Percentiles rank a stretch among this genome's conserved stretches.
phyloP scores from a whole-genome alignment of 2,797 vertebrate species.

The Pipistrellus pygmaeus region DNA sequence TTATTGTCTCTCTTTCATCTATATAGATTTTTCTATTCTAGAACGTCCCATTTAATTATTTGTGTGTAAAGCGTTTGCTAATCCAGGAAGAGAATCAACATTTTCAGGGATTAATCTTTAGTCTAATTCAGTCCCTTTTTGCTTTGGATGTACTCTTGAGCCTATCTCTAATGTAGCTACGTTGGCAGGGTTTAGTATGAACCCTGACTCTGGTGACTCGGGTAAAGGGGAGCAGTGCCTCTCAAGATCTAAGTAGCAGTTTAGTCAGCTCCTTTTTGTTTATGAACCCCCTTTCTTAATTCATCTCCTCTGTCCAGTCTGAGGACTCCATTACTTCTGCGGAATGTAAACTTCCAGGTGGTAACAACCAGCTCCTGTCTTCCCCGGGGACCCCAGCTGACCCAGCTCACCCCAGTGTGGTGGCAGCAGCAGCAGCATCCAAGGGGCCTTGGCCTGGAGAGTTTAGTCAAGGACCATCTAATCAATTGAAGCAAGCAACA shows the following conservation, averaged over 20 bases:
- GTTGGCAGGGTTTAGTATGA: slow-evolving; percentile 33
- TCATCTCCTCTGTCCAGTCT: background rate
- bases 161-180: background rate
- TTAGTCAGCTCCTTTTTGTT: background rate
- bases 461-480: slow-evolving; percentile 57
- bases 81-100: background rate
- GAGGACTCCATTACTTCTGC: slow-evolving; percentile 52
- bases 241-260: background rate
- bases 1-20: slow-evolving; percentile 9
- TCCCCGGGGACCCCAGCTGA: background rate
- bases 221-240: background rate
- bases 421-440: background rate
- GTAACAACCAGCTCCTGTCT: background rate
- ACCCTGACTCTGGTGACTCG: background rate
- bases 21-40: background rate
- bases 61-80: background rate
- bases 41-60: background rate
- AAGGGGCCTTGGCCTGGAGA: slow-evolving; percentile 31
- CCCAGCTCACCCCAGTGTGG: background rate
- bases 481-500: slow-evolving; percentile 70
- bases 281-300: background rate
- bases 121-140: background rate
- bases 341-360: background rate
- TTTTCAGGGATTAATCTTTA: background rate
- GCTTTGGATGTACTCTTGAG: background rate